Base-by-base conservation (phyloP, 2,113 vertebrate genomes). In the Odontesthes bonariensis region DNA sequence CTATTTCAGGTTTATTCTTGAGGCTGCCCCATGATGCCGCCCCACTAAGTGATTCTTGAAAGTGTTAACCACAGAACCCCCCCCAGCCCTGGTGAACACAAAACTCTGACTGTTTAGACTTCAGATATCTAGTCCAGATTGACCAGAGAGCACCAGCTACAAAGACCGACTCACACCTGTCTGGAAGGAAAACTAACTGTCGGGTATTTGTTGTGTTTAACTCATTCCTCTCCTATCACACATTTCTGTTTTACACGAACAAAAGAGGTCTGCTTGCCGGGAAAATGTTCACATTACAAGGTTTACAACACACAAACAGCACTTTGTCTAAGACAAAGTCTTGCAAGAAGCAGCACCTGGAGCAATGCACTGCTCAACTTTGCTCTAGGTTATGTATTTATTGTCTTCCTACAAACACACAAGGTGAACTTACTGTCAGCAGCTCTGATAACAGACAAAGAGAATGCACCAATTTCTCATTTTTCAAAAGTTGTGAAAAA, bases 401-500 rank as follows among this genome's bases (percentile, higher is more conserved):
- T 47, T 7, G 47, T 51, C 66, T 75, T 69, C 27, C 67, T 69
- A 70, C 79, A 82, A 61, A 53, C 57, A 83, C 62, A 11, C 81
- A 86, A 84, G 81, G 84, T 75, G 80, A 88, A 87, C 86, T 79
- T 75, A 85, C 87, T 83, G 83, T 84, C 86, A 87, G 81, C 83
- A 53, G 55, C 88, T 91, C 85, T 84, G 89, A 92, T 87, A 89
- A 79, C 59, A 84, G 76, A 75, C 84, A 73, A n/a, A 84, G 75
- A 89, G 85, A 92, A 84, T 82, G 82, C 81, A 69, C 73, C 85
- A 84, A 88, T 89, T 90, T 90, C 84, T 82, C 63, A 76, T 88
- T 88, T 90, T 86, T 83, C 77, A 83, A 91, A 91, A 90, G 85
- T 75, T 77, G 69, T 81, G 84, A 84, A 88, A 89, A 90, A 90